Evolutionary conservation across 2,113 vertebrate genomes (phyloP), one percentile per base, ranked within the genome.

Genomic region (Puma concolor): DNA sequence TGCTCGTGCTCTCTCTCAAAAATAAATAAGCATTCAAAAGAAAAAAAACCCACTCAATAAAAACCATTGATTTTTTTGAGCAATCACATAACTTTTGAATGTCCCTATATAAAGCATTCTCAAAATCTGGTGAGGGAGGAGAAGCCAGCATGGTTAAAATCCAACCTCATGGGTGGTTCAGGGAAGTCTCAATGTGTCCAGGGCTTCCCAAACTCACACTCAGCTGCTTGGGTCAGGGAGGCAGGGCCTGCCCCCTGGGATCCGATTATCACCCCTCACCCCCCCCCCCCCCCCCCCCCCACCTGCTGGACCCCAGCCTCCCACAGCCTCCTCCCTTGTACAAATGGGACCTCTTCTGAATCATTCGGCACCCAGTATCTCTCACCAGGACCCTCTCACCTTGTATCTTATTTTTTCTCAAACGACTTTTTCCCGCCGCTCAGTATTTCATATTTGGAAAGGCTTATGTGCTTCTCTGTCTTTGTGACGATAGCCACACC

Each of bases 21-120:
- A 60, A 9, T 60, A 60, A 60, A 23, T 60, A 60, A 60, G 8
- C 57, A 60, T 60, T 60, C 21, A 60, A 9, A 60, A 60, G 57
- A 60, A 60, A 60, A 50, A 94, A 82, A 85, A 86, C 48, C 76
- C 14, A 66, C 9, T 93, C 72, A 77, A 48, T 77, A 44, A 15
- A 74, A 72, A 74, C 41, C 12, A 44, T 8, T 44, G 38, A 88
- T 50, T 71, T 88, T 88, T 94, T 64, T 74, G 12, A 88, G 13
- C 21, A 69, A 81, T 77, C 86, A 87, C 33, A 23, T 33, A 69
- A 66, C 38, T 72, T 94, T 29, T 88, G 48, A 97, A 85, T 88
- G 57, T 80, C 16, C 15, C 74, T 72, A 69, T 80, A 84, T 27
- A 74, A 84, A 63, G 4, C 38, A 60, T 41, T 60, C 44, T 89